Evolutionary conservation across 2,888 invertebrate species (phyloP), one percentile per base, ranked within the genome.

Genomic region (Lasioglossum figueresi): DNA sequence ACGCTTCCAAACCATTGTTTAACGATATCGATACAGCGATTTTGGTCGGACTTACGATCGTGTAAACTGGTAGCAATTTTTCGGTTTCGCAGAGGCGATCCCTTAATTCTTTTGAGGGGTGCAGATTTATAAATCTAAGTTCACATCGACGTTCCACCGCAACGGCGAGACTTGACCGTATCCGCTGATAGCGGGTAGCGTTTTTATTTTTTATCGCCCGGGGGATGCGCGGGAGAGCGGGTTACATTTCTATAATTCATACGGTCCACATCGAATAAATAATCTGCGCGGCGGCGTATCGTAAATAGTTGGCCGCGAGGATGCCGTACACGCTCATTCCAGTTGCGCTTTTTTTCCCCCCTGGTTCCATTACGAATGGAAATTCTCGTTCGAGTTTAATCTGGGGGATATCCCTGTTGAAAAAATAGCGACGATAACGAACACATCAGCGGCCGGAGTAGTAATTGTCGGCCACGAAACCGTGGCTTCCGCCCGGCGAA

Each of bases 391-490:
- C 85, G 87, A 66, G 88, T 81, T 88, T 88, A 59, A 84, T 79
- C 79, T 71, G 66, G 80, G 76, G 77, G 71, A 72, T 68, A 80
- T 75, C 74, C 52, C 45, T 27, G 78, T 59, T 83, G 87, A 87
- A 88, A 89, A 89, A 88, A 88, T 84, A 84, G 84, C 74, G 19
- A 74, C 84, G 88, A 89, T 89, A 89, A 89, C 89, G 86, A 79
- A 82, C 82, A 79, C 79, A 84, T 86, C 84, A 84, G 68, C 80
- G 48, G 74, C 79, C 34, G 83, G 43, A 73, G 76, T 72, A 45
- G 80, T 87, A 89, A 89, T 89, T 88, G 84, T 89, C 85, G 56
- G 56, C 45, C 76, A 66, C 59, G 85, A 74, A 88, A 79, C 82
- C 72, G 79, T 81, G 80, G 79, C 76, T 27, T 5, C 4, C 56